These are phyloP conservation scores for Saccostrea echinata DNA, from an alignment of 1,140 invertebrate species.

Conservation along the genomic window DNA sequence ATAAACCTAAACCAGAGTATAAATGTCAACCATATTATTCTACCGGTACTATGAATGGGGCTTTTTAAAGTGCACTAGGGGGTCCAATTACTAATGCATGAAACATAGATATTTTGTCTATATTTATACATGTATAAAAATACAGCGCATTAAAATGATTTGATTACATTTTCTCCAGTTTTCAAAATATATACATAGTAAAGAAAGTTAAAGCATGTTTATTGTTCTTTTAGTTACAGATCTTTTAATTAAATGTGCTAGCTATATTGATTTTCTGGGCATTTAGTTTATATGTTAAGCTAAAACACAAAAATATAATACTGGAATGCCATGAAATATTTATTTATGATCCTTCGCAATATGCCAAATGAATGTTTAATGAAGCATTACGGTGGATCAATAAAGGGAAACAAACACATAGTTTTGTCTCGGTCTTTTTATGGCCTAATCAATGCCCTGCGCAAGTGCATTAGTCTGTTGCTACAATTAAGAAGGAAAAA, in stretches of 20 bases:
- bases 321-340: background rate
- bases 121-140: background rate
- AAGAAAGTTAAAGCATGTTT: background rate
- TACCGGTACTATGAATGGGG: background rate
- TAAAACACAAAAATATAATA: conserved; percentile 1
- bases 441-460: conserved; percentile 15
- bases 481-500: background rate
- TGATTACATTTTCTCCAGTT: background rate
- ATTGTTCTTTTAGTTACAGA: background rate
- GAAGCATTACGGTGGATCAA: conserved; percentile 9
- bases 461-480: background rate
- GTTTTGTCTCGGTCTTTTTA: conserved; percentile 17
- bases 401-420: conserved; percentile 11
- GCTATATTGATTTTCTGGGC: background rate
- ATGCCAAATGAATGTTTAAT: conserved; percentile 23
- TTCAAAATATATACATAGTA: background rate
- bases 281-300: background rate
- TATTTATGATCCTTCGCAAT: background rate
- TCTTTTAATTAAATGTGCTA: background rate
- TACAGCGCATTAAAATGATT: background rate
- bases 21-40: background rate
- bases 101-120: background rate
- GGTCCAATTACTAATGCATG: background rate
- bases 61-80: background rate
- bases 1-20: background rate